Conservation (phyloP, 2,888 invertebrate genomes). For the Xanthorhoe spadicearia region DNA sequence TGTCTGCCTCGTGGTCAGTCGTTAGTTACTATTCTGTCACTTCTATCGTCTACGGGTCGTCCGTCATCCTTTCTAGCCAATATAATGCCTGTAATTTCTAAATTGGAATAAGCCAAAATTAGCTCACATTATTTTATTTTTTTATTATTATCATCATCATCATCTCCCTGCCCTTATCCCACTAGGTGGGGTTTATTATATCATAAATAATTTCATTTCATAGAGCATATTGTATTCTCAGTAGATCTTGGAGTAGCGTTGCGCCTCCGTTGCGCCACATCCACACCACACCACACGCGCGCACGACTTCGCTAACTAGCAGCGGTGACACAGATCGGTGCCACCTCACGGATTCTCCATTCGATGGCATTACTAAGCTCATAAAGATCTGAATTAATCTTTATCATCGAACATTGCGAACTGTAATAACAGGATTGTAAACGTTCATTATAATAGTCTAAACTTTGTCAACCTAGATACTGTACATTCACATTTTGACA, state of each 20-base stretch:
- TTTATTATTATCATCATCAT: no score
- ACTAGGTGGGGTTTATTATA: no score
- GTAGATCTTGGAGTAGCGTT: conserved; percentile 11
- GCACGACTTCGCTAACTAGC: conserved; percentile 62
- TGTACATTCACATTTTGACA: neutral
- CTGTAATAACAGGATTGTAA: neutral
- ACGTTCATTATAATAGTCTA: neutral
- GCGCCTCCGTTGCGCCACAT: conserved; percentile 51
- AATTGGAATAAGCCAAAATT: no score
- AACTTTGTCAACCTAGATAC: neutral
- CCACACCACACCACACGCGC: conserved; percentile 45
- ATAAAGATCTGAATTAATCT: conserved; percentile 42
- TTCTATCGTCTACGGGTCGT: neutral
- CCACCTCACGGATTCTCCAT: conserved; percentile 58
- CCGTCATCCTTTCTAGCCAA: neutral
- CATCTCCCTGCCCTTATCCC: no score
- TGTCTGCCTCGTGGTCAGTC: no score
- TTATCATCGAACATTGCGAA: conserved; percentile 14
- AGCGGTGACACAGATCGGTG: conserved; percentile 60
- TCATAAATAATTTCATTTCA: no score
- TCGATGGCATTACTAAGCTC: conserved; percentile 46
- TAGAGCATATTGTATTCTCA: neutral
- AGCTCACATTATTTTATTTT: no score
- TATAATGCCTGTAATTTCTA: no score
- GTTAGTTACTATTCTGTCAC: neutral